Conservation (phyloP, 2,113 vertebrate species). For the Phalacrocorax brasilianus region DNA sequence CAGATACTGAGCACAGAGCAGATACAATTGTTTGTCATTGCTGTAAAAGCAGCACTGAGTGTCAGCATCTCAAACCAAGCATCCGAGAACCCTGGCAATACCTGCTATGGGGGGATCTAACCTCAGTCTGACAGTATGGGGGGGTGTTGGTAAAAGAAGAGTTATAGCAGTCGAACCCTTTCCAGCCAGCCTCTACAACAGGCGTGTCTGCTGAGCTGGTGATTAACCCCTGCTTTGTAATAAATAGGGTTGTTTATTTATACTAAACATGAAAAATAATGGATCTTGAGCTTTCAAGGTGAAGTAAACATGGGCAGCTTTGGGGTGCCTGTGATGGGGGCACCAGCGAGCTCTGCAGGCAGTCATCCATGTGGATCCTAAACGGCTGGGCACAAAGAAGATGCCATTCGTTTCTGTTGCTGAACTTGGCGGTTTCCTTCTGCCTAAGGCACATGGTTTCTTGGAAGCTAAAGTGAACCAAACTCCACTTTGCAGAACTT, state of each 20-base stretch:
- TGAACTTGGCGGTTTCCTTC: neutral
- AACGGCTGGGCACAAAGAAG: neutral
- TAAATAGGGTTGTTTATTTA: neutral
- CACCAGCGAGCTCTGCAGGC: neutral
- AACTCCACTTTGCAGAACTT: fast-evolving
- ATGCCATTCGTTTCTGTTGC: fast-evolving
- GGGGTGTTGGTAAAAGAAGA: neutral
- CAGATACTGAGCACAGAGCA: neutral
- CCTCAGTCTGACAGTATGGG: neutral
- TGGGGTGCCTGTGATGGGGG: neutral
- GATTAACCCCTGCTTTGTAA: neutral
- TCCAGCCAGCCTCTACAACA: neutral
- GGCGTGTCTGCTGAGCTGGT: neutral
- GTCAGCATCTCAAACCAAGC: neutral
- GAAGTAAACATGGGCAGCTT: neutral
- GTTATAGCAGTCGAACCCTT: neutral
- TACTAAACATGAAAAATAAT: neutral
- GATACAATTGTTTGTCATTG: neutral
- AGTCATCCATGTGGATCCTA: neutral
- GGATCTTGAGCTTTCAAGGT: neutral
- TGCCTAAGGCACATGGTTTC: neutral
- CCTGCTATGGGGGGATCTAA: neutral
- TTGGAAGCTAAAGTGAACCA: neutral
- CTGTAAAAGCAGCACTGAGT: neutral
- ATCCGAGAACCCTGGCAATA: neutral